Percentiles rank a stretch among this genome's conserved stretches.
Evolutionary conservation across 1,140 invertebrate species (phyloP).

Genomic region (Drosophila sulfurigaster): DNA sequence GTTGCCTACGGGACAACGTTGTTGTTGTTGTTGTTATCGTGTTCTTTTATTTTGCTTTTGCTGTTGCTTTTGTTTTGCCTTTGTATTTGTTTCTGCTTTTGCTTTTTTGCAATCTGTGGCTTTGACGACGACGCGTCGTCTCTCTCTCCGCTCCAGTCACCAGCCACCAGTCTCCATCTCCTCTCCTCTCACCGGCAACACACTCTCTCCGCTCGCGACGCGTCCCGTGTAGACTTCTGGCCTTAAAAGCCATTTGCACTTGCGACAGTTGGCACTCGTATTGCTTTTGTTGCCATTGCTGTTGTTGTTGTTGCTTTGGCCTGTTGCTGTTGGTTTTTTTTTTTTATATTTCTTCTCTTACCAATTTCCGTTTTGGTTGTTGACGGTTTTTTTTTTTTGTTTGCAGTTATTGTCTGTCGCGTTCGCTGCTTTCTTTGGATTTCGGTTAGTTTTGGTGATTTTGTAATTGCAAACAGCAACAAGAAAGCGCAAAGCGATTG

Average conservation of each 20-base stretch:
- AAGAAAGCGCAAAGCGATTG: not conserved
- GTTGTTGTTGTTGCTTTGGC: constrained; percentile 17
- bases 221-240: constrained; percentile 58
- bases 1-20: constrained; percentile 38
- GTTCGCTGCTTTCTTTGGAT: constrained; percentile 56
- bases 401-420: constrained; percentile 35
- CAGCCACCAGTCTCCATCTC: not conserved
- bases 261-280: constrained; percentile 69
- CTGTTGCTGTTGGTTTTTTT: constrained; percentile 7
- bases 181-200: constrained; percentile 8
- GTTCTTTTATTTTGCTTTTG: constrained; percentile 14
- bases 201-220: constrained; percentile 15
- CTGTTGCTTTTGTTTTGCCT: constrained; percentile 2
- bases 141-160: constrained; percentile 9
- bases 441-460: constrained; percentile 62
- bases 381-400: constrained; percentile 17
- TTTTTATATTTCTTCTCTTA: constrained; percentile 60
- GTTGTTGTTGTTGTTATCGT: not conserved
- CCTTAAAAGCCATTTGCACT: constrained; percentile 73
- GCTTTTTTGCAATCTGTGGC: constrained; percentile 35
- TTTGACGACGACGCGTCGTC: constrained; percentile 27
- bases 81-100: constrained; percentile 18
- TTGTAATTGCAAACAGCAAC: constrained; percentile 72
- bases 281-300: constrained; percentile 45
- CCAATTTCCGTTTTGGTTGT: constrained; percentile 77